A percentile compares a stretch with the other conserved stretches of the same genome.
These are phyloP conservation scores for Mechanitis mazaeus DNA, from an alignment of 2,888 invertebrate genomes.

Conservation along the genomic window DNA sequence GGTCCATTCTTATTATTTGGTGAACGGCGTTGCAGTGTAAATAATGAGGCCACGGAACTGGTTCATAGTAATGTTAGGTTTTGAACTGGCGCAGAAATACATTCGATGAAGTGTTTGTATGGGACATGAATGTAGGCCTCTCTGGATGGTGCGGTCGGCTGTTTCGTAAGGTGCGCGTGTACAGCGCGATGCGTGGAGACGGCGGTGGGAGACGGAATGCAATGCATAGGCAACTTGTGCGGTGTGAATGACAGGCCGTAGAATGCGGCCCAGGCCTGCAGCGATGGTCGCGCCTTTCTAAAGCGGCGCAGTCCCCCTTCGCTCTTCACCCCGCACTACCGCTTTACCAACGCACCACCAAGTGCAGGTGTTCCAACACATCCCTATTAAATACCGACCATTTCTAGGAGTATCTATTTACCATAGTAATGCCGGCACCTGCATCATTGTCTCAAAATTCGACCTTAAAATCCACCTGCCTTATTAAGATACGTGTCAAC, in stretches of 20 bases:
- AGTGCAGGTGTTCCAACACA: constrained; percentile 73
- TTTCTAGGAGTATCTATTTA: constrained; percentile 72
- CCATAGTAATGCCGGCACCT: constrained; percentile 67
- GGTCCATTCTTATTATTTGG: constrained; percentile 46
- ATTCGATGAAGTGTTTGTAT: constrained; percentile 63
- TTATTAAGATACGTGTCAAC: constrained; percentile 40
- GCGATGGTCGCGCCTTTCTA: constrained; percentile 77
- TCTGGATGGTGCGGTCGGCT: constrained; percentile 49
- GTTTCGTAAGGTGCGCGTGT: constrained; percentile 60
- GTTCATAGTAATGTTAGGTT: constrained; percentile 63
- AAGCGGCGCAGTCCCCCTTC: constrained; percentile 69
- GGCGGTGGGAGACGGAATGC: constrained; percentile 72
- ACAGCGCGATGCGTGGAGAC: constrained; percentile 56
- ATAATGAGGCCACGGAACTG: constrained; percentile 68
- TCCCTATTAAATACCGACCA: constrained; percentile 76
- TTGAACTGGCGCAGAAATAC: constrained; percentile 63
- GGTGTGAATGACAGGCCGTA: constrained; percentile 77
- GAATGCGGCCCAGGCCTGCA: constrained; percentile 75
- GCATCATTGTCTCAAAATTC: constrained; percentile 66
- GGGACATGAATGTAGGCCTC: constrained; percentile 52
- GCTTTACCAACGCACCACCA: constrained; percentile 48
- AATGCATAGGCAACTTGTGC: constrained; percentile 75
- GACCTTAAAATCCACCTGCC: constrained; percentile 65
- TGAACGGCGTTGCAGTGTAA: constrained; percentile 48
- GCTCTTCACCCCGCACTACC: constrained; percentile 51